Conservation (phyloP, 2,797 vertebrate genomes). For the Bradypodion pumilum region DNA sequence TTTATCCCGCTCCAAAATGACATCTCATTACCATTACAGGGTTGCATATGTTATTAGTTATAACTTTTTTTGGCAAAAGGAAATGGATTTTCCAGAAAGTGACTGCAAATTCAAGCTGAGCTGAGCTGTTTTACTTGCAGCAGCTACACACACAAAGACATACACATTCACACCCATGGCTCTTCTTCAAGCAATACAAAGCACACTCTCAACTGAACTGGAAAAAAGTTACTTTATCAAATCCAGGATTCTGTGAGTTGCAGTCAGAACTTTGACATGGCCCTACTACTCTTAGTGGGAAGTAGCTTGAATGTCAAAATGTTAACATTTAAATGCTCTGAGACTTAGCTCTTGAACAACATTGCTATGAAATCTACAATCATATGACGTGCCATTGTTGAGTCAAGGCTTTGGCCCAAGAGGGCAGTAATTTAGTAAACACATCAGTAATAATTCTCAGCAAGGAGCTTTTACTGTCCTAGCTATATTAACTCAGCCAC, state of each 20-base stretch:
- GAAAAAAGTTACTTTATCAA: too few relatives aligned
- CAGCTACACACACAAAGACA: too few relatives aligned
- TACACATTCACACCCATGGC: too few relatives aligned
- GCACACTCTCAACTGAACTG: neutral
- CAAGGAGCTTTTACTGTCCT: too few relatives aligned
- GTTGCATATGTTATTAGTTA: neutral
- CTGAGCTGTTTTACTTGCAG: neutral
- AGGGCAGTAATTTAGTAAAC: neutral
- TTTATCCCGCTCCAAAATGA: constrained; percentile 8
- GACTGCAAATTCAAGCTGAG: neutral
- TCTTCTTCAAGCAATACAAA: neutral
- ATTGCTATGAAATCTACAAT: neutral
- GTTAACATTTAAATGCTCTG: neutral
- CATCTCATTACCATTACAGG: neutral
- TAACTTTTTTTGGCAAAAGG: neutral
- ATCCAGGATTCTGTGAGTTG: too few relatives aligned
- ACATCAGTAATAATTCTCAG: too few relatives aligned
- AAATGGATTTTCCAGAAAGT: neutral
- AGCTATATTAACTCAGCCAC: neutral
- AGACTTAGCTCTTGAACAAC: neutral
- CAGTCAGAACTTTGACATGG: too few relatives aligned
- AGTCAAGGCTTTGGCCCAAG: neutral
- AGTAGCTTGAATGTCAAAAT: neutral
- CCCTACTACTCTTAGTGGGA: neutral
- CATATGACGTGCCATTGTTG: neutral